These are phyloP conservation scores for Malurus melanocephalus DNA, from an alignment of 2,113 vertebrate genomes.

Conservation along the genomic window DNA sequence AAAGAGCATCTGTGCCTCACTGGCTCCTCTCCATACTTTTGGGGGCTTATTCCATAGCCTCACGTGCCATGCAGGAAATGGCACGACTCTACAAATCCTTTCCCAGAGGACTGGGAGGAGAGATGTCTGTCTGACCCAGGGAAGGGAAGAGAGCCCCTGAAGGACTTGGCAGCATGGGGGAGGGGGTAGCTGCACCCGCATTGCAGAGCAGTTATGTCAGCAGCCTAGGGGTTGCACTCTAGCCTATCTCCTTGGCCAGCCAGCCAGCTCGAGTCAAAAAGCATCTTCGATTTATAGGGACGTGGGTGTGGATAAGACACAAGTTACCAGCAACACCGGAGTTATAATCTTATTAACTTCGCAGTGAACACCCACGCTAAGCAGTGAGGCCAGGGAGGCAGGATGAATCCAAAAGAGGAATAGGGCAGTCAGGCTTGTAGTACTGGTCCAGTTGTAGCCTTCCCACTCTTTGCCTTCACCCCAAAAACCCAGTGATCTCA, in stretches of 20 bases:
- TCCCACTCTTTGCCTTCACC: neutral
- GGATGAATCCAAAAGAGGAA: neutral
- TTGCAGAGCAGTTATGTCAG: slow-evolving; percentile 15
- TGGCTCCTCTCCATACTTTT: neutral
- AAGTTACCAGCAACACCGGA: slow-evolving; percentile 15
- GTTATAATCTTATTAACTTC: slow-evolving; percentile 39
- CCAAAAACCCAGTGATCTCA: neutral
- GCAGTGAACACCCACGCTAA: slow-evolving; percentile 11
- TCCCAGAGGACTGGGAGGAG: neutral
- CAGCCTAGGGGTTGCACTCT: neutral
- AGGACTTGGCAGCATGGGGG: neutral
- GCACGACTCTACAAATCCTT: neutral
- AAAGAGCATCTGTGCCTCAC: neutral
- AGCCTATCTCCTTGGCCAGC: slow-evolving; percentile 1
- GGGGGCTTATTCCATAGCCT: neutral
- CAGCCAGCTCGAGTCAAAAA: neutral
- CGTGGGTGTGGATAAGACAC: slow-evolving; percentile 12
- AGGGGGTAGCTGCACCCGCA: neutral
- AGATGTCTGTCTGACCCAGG: neutral
- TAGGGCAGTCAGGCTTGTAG: neutral
- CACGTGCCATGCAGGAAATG: neutral
- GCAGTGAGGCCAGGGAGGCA: neutral
- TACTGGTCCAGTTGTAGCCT: neutral
- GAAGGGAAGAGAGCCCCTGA: neutral
- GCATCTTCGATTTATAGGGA: slow-evolving; percentile 9